These are phyloP conservation scores for Sceliomorpha sp. DNA, from an alignment of 2,888 invertebrate species.

Conservation along the genomic window DNA sequence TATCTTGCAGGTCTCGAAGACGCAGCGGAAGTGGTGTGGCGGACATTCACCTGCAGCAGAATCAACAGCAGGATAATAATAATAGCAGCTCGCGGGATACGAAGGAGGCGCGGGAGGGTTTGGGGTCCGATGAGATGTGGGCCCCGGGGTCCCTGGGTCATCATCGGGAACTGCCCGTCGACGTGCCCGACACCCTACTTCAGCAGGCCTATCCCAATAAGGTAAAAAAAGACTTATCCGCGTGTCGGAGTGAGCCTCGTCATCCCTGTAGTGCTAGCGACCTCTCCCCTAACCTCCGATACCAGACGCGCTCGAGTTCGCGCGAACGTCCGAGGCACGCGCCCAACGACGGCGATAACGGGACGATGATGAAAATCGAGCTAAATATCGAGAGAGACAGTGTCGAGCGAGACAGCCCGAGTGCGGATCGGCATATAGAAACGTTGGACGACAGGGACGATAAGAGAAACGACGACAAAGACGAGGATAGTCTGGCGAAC, in stretches of 20 bases:
- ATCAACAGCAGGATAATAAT: conserved; percentile 82
- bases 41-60: conserved; percentile 87
- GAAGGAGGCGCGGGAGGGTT: conserved; percentile 74
- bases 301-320: conserved; percentile 64
- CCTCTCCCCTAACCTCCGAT: conserved; percentile 70
- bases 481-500: conserved; percentile 17
- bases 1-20: conserved; percentile 87
- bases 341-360: conserved; percentile 81
- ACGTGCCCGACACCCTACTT: conserved; percentile 91
- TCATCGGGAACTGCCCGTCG: conserved; percentile 99
- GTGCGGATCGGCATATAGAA: conserved; percentile 8
- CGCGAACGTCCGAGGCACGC: conserved; percentile 80
- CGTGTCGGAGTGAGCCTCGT: conserved; percentile 63
- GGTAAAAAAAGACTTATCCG: conserved; percentile 73
- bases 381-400: conserved; percentile 76
- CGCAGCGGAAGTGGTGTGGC: conserved; percentile 91
- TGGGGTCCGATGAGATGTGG: conserved; percentile 81
- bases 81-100: conserved; percentile 78
- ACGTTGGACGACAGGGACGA: conserved; percentile 29
- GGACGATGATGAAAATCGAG: conserved; percentile 81
- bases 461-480: conserved; percentile 39
- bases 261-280: conserved; percentile 77
- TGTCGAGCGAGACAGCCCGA: conserved; percentile 34
- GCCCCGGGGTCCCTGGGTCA: conserved; percentile 83
- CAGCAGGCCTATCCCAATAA: conserved; percentile 80